Evolutionary conservation across 2,797 vertebrate species (phyloP).

Genomic region (Triplophysa yarkandensis): DNA sequence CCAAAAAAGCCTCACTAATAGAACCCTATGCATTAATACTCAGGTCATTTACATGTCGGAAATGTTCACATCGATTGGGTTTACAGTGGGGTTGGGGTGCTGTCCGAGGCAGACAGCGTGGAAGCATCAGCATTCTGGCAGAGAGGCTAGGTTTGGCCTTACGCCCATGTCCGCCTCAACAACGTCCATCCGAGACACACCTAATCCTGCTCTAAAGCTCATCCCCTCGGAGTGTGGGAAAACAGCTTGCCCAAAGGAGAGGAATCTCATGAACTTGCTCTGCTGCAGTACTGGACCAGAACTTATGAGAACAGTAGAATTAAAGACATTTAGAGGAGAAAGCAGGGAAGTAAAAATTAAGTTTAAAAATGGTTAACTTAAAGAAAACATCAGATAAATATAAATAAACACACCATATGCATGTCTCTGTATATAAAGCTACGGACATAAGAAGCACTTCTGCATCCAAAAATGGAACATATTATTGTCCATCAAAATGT

Average conservation of each 20-base stretch:
- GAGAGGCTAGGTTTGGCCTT: conserved; percentile 33
- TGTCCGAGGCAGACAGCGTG: conserved; percentile 20
- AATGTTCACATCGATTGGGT: conserved; percentile 32
- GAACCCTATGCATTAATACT: conserved; percentile 31
- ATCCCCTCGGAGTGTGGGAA: conserved; percentile 47
- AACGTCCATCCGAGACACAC: conserved; percentile 15
- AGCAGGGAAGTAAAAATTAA: background rate
- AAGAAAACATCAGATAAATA: background rate
- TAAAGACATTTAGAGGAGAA: background rate
- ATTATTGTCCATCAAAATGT: background rate
- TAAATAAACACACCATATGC: background rate
- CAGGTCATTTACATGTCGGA: conserved; percentile 30
- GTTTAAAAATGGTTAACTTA: background rate
- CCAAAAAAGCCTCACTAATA: conserved; percentile 18
- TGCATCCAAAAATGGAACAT: background rate
- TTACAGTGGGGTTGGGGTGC: conserved; percentile 40
- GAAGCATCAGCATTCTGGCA: conserved; percentile 49
- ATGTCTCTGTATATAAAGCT: background rate
- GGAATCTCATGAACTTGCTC: background rate
- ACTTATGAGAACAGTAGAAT: conserved; percentile 7
- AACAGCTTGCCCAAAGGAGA: background rate
- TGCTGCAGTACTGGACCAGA: background rate
- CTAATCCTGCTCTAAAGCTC: conserved; percentile 45
- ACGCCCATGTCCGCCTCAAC: conserved; percentile 12
- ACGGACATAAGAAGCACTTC: background rate